Percentiles rank a stretch among this genome's conserved stretches.
phyloP scores from a whole-genome alignment of 2,797 vertebrate species.

The Rhinatrema bivittatum region DNA sequence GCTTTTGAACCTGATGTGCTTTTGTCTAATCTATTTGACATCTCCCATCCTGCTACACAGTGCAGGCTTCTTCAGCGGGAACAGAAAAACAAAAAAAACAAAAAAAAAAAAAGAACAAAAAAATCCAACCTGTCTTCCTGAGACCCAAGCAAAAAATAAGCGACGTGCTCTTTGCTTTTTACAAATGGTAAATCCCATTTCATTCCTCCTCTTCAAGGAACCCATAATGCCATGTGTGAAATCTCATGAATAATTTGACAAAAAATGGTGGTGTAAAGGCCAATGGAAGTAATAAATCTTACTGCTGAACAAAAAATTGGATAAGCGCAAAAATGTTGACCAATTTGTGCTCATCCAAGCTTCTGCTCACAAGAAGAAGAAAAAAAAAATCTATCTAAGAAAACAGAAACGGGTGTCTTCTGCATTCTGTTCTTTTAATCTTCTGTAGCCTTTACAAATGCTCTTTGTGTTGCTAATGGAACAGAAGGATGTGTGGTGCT shows the following conservation, averaged over 20 bases:
- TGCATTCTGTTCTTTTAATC: background rate
- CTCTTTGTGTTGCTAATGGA: background rate
- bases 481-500: background rate
- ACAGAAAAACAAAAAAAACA: too few species aligned
- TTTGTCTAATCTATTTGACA: too few species aligned
- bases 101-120: too few species aligned
- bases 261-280: background rate
- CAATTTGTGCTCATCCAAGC: too few species aligned
- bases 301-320: background rate
- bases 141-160: too few species aligned
- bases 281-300: background rate
- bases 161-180: too few species aligned
- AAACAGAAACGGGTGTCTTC: background rate
- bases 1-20: too few species aligned
- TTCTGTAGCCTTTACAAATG: background rate
- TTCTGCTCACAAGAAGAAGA: too few species aligned
- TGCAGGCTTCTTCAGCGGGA: too few species aligned
- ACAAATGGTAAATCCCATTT: too few species aligned
- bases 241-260: background rate
- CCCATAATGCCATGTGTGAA: background rate
- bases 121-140: too few species aligned
- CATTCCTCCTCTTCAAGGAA: background rate
- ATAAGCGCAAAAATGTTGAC: fast-evolving
- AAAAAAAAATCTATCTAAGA: background rate
- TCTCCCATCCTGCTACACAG: too few species aligned